Percentiles rank a stretch among this genome's conserved stretches.
These are phyloP conservation scores for Steromphala cineraria DNA, from an alignment of 2,888 invertebrate genomes.

Conservation along the genomic window DNA sequence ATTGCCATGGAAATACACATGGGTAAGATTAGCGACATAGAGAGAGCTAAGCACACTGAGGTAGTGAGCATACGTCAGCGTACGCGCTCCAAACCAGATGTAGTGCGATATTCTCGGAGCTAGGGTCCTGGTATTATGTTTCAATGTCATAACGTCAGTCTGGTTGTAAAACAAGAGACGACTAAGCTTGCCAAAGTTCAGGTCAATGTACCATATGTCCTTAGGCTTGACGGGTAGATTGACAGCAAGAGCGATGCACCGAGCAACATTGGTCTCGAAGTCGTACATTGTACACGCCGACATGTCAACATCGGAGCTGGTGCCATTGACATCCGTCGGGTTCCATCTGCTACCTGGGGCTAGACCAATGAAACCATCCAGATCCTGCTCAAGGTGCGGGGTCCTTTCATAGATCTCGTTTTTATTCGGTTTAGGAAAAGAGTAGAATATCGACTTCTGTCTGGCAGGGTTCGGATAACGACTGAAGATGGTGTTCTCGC, in stretches of 20 bases:
- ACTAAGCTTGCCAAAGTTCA: background rate
- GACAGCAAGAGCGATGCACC: background rate
- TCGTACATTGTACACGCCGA: background rate
- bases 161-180: background rate
- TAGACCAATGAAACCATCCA: background rate
- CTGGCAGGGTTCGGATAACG: background rate
- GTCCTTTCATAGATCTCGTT: background rate
- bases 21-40: background rate
- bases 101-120: conserved; percentile 4
- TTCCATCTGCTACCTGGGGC: background rate
- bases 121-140: background rate
- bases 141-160: background rate
- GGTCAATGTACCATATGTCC: background rate
- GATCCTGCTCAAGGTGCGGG: background rate
- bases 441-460: background rate
- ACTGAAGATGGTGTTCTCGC: background rate
- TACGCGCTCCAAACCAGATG: background rate
- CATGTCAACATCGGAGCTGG: background rate
- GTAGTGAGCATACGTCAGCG: background rate
- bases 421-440: background rate
- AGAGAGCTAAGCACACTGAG: background rate
- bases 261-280: background rate
- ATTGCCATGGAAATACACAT: background rate
- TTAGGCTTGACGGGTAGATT: background rate
- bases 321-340: background rate